Conservation (phyloP, 2,888 invertebrate genomes). For the Entomobrya multifasciata region DNA sequence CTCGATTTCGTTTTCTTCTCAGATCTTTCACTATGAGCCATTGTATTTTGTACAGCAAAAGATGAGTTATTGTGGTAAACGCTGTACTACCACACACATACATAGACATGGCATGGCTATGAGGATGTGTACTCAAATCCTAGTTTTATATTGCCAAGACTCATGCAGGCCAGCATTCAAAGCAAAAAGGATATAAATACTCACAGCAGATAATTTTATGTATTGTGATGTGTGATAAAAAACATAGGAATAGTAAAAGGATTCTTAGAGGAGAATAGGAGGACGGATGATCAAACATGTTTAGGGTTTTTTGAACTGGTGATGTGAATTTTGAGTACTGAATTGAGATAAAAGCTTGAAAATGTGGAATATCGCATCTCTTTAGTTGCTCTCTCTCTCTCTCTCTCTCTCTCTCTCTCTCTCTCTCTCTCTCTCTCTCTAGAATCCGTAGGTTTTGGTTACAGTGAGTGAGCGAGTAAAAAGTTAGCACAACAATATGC, state of each 20-base stretch:
- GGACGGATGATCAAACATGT: slow-evolving; percentile 48
- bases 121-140: no score
- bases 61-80: slow-evolving; percentile 43
- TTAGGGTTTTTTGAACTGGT: slow-evolving; percentile 46
- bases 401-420: no score
- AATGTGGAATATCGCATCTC: slow-evolving; percentile 5
- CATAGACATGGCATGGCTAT: no score
- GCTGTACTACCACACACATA: slow-evolving; percentile 23
- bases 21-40: slow-evolving; percentile 18
- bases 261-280: slow-evolving; percentile 21
- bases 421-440: no score
- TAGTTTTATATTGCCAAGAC: no score
- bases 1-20: background rate
- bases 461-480: background rate
- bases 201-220: slow-evolving; percentile 43
- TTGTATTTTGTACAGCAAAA: slow-evolving; percentile 39
- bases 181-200: slow-evolving; percentile 44
- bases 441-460: no score
- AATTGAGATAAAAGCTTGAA: slow-evolving; percentile 54
- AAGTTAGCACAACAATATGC: slow-evolving; percentile 36
- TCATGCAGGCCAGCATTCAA: slow-evolving; percentile 25
- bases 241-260: background rate
- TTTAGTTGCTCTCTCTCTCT: no score
- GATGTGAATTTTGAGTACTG: slow-evolving; percentile 67
- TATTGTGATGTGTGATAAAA: slow-evolving; percentile 45